Evolutionary conservation across 2,888 invertebrate genomes (phyloP).

Genomic region (Tromatobia lineatoria): DNA sequence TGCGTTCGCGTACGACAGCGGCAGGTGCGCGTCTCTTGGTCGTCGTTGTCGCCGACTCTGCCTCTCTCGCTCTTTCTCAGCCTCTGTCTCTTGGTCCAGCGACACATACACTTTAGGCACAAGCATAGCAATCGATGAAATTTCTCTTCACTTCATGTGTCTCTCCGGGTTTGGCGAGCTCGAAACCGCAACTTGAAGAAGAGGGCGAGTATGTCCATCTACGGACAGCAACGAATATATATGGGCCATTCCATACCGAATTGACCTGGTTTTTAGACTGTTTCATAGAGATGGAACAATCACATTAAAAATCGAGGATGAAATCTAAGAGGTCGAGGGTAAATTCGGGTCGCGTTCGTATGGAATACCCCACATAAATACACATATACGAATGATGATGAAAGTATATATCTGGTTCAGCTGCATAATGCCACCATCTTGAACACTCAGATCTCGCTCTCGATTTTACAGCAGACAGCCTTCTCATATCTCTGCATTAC

Average conservation of each 20-base stretch:
- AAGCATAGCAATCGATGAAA: conserved; percentile 64
- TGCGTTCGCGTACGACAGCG: conserved; percentile 65
- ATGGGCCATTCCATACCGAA: background rate
- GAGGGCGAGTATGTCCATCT: conserved; percentile 63
- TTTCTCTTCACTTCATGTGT: conserved; percentile 71
- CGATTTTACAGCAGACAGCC: conserved; percentile 27
- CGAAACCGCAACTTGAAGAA: conserved; percentile 62
- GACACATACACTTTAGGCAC: conserved; percentile 21
- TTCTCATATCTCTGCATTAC: conserved; percentile 1
- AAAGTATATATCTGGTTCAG: conserved; percentile 35
- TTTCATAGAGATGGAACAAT: too few species aligned
- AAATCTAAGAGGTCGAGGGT: too few species aligned
- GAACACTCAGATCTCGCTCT: conserved; percentile 47
- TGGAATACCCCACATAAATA: background rate
- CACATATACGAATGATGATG: conserved; percentile 12
- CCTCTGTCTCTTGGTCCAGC: conserved; percentile 48
- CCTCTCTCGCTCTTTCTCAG: conserved; percentile 51
- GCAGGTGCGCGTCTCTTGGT: conserved; percentile 72
- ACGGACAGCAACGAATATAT: conserved; percentile 57
- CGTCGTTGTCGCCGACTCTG: conserved; percentile 57
- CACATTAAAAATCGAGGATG: too few species aligned
- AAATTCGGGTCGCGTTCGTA: too few species aligned
- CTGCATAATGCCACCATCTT: conserved; percentile 45
- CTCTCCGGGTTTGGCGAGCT: conserved; percentile 65
- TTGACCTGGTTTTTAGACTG: too few species aligned